Percentiles rank a stretch among this genome's conserved stretches.
Evolutionary conservation across 2,888 invertebrate species (phyloP).

Genomic region (Margaritifera margaritifera): DNA sequence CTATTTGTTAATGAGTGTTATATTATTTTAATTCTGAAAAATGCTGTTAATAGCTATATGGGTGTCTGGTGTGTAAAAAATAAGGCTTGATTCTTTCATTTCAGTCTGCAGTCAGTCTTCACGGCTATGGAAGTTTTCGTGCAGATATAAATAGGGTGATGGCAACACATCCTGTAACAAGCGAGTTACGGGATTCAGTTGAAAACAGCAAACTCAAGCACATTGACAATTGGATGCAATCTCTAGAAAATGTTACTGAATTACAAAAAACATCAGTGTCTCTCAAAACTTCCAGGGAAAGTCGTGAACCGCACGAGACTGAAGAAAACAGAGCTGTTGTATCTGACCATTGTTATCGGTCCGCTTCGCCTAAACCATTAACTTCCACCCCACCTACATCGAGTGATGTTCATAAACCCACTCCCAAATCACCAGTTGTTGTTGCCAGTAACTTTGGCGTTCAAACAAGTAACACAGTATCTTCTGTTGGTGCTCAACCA

Average conservation of each 20-base stretch:
- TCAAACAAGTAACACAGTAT: not conserved
- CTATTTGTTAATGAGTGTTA: too few species aligned
- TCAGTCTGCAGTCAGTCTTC: constrained; percentile 50
- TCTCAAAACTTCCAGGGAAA: constrained; percentile 17
- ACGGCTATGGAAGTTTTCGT: constrained; percentile 48
- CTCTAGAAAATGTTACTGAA: constrained; percentile 32
- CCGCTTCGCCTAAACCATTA: constrained; percentile 58
- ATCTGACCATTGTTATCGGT: constrained; percentile 17
- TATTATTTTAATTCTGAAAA: too few species aligned
- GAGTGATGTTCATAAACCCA: constrained; percentile 56
- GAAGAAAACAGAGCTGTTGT: constrained; percentile 10
- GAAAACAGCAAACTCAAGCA: constrained; percentile 42
- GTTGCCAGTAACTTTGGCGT: constrained; percentile 13
- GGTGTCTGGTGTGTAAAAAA: not conserved
- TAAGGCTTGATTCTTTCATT: constrained; percentile 15
- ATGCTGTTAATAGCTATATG: not conserved
- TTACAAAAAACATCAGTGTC: constrained; percentile 20
- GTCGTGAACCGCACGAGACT: not conserved
- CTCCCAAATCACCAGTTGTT: constrained; percentile 37
- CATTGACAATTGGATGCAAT: constrained; percentile 51
- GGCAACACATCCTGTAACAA: constrained; percentile 12
- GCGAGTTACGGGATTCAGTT: constrained; percentile 18
- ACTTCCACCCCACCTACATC: constrained; percentile 57
- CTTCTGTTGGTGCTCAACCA: not conserved
- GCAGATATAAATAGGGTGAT: constrained; percentile 44